phyloP scores from a whole-genome alignment of 2,113 vertebrate genomes.

The Brachypteracias leptosomus region DNA sequence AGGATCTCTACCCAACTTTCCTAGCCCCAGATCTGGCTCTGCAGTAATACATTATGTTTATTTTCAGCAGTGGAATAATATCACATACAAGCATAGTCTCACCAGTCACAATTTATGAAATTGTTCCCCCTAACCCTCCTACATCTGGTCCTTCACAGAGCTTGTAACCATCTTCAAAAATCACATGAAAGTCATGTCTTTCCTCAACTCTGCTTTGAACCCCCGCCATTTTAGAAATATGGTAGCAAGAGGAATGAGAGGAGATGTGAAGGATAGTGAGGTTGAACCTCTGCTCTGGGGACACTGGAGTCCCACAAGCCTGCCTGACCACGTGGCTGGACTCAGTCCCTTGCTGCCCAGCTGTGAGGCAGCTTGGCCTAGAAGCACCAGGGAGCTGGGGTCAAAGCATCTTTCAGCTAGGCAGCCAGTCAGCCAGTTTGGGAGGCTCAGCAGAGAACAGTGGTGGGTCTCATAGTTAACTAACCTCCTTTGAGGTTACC shows the following conservation, averaged over 20 bases:
- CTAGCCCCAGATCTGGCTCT: not conserved
- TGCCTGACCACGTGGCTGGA: accelerated
- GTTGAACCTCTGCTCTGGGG: not conserved
- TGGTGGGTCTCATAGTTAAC: not conserved
- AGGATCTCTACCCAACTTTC: conserved; percentile 31
- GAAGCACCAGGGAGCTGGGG: not conserved
- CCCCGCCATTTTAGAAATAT: not conserved
- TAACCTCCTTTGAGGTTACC: not conserved
- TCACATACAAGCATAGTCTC: not conserved
- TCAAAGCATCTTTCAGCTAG: not conserved
- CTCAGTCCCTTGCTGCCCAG: not conserved
- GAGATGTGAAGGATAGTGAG: not conserved
- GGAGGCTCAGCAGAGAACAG: not conserved
- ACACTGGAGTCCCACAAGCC: not conserved
- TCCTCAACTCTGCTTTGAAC: not conserved
- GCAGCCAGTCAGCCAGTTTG: accelerated
- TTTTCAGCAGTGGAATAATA: conserved; percentile 1
- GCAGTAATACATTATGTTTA: not conserved
- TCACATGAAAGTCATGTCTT: not conserved
- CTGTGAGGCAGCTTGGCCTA: not conserved
- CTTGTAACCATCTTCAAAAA: not conserved
- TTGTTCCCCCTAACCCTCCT: not conserved
- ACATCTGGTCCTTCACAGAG: not conserved
- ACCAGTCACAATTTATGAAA: not conserved
- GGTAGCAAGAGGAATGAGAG: not conserved